phyloP scores from a whole-genome alignment of 2,888 invertebrate genomes.

The Hypsopygia costalis region DNA sequence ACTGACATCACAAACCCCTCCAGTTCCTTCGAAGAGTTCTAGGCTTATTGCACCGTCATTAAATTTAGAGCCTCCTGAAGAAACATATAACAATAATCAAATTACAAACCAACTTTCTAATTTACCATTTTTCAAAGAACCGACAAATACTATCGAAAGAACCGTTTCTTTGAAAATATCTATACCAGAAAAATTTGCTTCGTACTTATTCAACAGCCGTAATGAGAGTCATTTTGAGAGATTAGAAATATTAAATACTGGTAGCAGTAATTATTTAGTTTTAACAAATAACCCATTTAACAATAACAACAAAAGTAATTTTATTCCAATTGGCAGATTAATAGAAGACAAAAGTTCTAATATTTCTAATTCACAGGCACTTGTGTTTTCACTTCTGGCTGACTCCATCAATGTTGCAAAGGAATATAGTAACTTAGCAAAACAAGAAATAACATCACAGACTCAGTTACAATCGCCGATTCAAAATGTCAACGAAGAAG shows the following conservation, averaged over 20 bases:
- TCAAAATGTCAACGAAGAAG: conserved; percentile 49
- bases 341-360: conserved; percentile 53
- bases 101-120: conserved; percentile 47
- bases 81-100: conserved; percentile 30
- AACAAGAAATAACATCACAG: conserved; percentile 42
- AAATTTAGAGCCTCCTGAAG: conserved; percentile 52
- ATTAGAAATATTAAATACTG: conserved; percentile 69
- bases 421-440: conserved; percentile 57
- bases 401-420: conserved; percentile 69
- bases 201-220: conserved; percentile 55
- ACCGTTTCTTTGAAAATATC: conserved; percentile 71
- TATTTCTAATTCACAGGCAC: conserved; percentile 72
- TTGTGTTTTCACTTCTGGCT: conserved; percentile 67
- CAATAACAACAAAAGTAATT: conserved; percentile 34
- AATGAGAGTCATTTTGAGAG: conserved; percentile 52
- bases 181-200: conserved; percentile 64
- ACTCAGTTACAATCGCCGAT: conserved; percentile 40
- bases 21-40: conserved; percentile 37
- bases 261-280: conserved; percentile 66
- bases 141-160: conserved; percentile 63
- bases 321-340: conserved; percentile 61
- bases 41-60: conserved; percentile 45
- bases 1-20: conserved; percentile 43
- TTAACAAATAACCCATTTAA: conserved; percentile 48
- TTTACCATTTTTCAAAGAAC: conserved; percentile 60